Base-by-base conservation (phyloP, 1,140 invertebrate species). In the Solen grandis region DNA sequence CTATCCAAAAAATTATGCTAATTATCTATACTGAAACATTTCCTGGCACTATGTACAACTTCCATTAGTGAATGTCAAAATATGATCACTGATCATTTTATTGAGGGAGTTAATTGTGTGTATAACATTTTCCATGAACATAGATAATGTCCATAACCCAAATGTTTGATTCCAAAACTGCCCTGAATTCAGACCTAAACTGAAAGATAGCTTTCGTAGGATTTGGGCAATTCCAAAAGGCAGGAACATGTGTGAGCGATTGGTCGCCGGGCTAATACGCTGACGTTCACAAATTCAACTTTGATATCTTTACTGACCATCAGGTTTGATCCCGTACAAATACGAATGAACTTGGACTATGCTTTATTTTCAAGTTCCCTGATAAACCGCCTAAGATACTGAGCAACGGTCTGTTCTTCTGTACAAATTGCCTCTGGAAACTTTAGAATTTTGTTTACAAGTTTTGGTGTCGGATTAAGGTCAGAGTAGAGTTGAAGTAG, bases 191-290 rank as follows among this genome's bases (percentile, higher is more conserved):
- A 25, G 65, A 70, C 54, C 76, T 79, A 19, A 79, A 70, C 31
- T 70, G 54, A 5, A 68, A n/a, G 66, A 72, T 22, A 79, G n/a
- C 36, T 79, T 31, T 79, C 76, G 35, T 79, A 79, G n/a, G 19
- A n/a, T 22, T 63, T 79, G 14, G 76, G 55, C 31, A 69, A 27
- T 55, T 79, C 66, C 25, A n/a, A n/a, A n/a, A n/a, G n/a, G n/a
- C 79, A 81, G 27, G 79, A 81, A 81, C 79, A 81, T 41, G 70
- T 74, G 52, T 81, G 70, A 5, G 60, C 79, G 0, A 81, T 33
- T 73, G 79, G 60, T 41, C 60, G 14, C 52, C 79, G 74, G 25
- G 69, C 79, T 31, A 74, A 3, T 10, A 60, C 70, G 57, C 3
- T 66, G n/a, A 74, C 46, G 52, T 74, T 74, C 25, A 81, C 79